phyloP scores from a whole-genome alignment of 2,797 vertebrate species.

The Trematomus bernacchii region DNA sequence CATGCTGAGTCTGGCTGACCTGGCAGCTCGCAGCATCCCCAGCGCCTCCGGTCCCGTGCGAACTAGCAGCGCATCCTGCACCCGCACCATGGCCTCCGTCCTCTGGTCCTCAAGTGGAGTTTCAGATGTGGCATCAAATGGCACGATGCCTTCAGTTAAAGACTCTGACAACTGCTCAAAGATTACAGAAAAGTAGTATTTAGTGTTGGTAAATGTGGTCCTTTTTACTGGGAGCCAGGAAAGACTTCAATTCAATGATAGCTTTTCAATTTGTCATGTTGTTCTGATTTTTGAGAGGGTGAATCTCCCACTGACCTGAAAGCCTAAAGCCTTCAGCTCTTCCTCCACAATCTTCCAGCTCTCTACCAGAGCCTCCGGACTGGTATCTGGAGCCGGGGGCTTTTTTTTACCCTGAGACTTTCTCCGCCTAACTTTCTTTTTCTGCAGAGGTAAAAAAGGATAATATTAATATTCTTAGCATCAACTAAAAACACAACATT shows the following conservation, averaged over 20 bases:
- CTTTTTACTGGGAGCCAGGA: neutral
- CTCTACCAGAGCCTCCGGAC: constrained; percentile 82
- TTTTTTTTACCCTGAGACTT: constrained; percentile 63
- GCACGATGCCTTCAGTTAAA: constrained; percentile 81
- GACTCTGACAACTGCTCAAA: constrained; percentile 78
- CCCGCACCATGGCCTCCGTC: constrained; percentile 88
- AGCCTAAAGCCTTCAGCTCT: constrained; percentile 81
- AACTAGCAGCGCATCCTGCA: constrained; percentile 88
- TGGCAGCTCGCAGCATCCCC: constrained; percentile 90
- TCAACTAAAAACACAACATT: accelerated
- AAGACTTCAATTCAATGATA: neutral
- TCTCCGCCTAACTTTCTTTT: constrained; percentile 86
- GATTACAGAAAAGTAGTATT: constrained; percentile 8
- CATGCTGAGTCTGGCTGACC: constrained; percentile 75
- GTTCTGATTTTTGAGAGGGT: neutral
- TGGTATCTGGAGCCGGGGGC: constrained; percentile 33
- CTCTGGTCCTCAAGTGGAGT: constrained; percentile 92
- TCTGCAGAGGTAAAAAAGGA: constrained; percentile 78
- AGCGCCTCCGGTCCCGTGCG: constrained; percentile 86
- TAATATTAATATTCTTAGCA: neutral
- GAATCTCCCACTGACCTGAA: constrained; percentile 75
- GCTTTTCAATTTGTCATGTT: neutral
- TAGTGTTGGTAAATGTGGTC: neutral
- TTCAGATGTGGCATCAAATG: constrained; percentile 94
- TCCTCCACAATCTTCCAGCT: constrained; percentile 87